Evolutionary conservation across 2,888 invertebrate genomes (phyloP).

Genomic region (Megaustenia siamemsis): DNA sequence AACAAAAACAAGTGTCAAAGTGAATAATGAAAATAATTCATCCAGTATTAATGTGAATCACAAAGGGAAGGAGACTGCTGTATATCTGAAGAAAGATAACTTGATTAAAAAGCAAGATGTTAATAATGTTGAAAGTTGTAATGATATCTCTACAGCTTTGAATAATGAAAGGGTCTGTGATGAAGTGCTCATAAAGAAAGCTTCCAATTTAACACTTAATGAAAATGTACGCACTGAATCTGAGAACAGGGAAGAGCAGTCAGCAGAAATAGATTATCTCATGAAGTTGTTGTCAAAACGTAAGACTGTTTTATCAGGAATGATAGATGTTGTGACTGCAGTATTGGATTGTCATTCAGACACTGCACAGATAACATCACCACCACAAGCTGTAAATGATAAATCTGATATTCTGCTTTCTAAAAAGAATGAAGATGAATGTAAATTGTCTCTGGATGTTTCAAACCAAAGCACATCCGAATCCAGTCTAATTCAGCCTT

Average conservation of each 20-base stretch:
- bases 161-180: not conserved
- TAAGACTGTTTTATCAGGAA: slow-evolving; percentile 65
- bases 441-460: too few relatives aligned
- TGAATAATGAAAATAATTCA: not conserved
- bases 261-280: slow-evolving; percentile 61
- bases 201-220: not conserved
- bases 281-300: slow-evolving; percentile 67
- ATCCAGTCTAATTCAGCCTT: too few relatives aligned
- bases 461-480: too few relatives aligned
- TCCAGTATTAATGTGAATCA: too few relatives aligned
- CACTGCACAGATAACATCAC: not conserved
- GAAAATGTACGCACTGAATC: not conserved
- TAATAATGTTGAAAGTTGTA: not conserved
- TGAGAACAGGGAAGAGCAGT: not conserved
- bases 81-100: not conserved
- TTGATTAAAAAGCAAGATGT: not conserved
- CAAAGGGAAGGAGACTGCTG: not conserved
- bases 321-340: slow-evolving; percentile 64
- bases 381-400: not conserved
- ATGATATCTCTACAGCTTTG: too few relatives aligned
- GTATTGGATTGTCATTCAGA: not conserved
- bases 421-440: not conserved
- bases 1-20: not conserved
- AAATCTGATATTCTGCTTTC: not conserved
- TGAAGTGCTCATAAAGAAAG: not conserved